phyloP scores from a whole-genome alignment of 2,797 vertebrate genomes.

The Anas acuta region DNA sequence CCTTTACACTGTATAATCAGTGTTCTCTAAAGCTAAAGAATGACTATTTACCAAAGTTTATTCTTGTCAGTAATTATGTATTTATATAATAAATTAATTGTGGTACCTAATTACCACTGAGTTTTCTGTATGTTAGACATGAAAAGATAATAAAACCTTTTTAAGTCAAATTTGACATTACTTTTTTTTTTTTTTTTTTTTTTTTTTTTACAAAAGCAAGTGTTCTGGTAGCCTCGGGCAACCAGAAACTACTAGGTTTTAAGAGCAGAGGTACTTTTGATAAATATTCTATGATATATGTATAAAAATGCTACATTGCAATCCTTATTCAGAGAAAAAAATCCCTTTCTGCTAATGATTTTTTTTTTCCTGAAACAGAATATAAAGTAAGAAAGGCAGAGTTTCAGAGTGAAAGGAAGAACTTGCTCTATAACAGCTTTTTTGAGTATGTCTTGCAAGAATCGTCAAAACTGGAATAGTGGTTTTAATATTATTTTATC shows the following conservation, averaged over 20 bases:
- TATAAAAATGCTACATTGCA: neutral
- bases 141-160: neutral
- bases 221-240: neutral
- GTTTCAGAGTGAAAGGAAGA: neutral
- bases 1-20: neutral
- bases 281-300: neutral
- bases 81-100: neutral
- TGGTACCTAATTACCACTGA: neutral
- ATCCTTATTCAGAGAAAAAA: neutral
- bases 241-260: neutral
- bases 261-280: neutral
- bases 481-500: neutral
- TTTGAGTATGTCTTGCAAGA: neutral
- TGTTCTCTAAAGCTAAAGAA: neutral
- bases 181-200: no score
- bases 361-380: slow-evolving; percentile 21
- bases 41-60: neutral
- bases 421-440: neutral
- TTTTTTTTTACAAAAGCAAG: neutral
- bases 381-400: neutral
- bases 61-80: neutral
- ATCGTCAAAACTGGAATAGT: neutral
- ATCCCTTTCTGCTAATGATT: neutral
- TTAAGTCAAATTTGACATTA: neutral
- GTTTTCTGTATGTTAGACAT: neutral